Evolutionary conservation across 2,888 invertebrate genomes (phyloP), one percentile per base, ranked within the genome.

Genomic region (Pseudococcus jackbeardsleyi): DNA sequence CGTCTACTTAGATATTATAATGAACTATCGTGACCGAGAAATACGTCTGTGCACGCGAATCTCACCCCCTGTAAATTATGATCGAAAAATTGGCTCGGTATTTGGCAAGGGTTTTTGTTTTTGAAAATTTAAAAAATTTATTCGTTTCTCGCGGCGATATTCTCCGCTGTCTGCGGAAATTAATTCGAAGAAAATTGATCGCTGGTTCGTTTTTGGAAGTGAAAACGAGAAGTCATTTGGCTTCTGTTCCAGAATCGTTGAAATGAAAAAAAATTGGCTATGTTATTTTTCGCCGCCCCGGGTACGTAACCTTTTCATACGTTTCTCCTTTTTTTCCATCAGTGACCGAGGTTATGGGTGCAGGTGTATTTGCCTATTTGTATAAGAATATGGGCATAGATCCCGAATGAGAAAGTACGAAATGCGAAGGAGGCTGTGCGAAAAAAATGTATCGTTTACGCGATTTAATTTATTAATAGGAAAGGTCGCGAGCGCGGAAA

Each of bases 211-310:
- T 64, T 39, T 64, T 64, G 64, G 64, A 64, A 64, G 64, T 39
- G 33, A 82, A 82, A 82, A 46, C 19, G 46, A 82, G 39, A 82
- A 39, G 79, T 82, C 79, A 46, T 82, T 82, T 82, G 79, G 79
- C 42, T 82, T 46, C 79, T 82, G 79, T 82, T 82, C 79, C 79
- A 82, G 79, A 82, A 46, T 77, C 77, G 77, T 77, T 77, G 77
- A 77, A 77, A 77, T n/a, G 79, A 82, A 72, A 33, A 72, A 82
- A 82, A 82, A 82, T 82, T 82, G 79, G 79, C 79, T 82, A n/a
- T n/a, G 77, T 42, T 77, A 33, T 7, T 39, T 39, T 77, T 39
- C 77, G 39, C 72, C 5, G 26, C 22, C 77, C 15, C 77, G 77
- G 39, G 77, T 77, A 42, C 17, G 39, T 77, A 39, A 77, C 77